Percentiles rank a stretch among this genome's conserved stretches.
These are phyloP conservation scores for Natrix natrix DNA, from an alignment of 2,797 vertebrate genomes.

Conservation along the genomic window DNA sequence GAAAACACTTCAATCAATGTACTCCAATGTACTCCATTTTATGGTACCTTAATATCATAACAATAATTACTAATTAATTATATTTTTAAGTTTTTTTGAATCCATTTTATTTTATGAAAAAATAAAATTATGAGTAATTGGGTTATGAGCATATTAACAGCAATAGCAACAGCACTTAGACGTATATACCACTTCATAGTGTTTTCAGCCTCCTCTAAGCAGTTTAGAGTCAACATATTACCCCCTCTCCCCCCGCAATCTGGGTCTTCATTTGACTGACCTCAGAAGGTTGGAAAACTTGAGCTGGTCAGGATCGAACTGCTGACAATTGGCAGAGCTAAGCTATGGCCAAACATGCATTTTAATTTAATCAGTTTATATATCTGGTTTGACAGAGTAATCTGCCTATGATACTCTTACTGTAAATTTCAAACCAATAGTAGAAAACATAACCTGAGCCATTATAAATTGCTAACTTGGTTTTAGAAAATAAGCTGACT, in stretches of 20 bases:
- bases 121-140: not conserved
- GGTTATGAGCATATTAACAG: not conserved
- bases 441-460: not conserved
- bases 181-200: too few species aligned
- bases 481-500: not conserved
- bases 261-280: too few species aligned
- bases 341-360: not conserved
- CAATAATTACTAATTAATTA: not conserved
- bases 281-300: too few species aligned
- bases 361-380: not conserved
- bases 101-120: not conserved
- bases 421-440: not conserved
- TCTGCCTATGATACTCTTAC: not conserved
- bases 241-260: too few species aligned
- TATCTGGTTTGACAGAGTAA: not conserved
- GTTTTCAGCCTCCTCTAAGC: too few species aligned
- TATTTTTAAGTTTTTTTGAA: not conserved
- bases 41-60: not conserved
- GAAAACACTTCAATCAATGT: not conserved
- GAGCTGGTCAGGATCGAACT: too few species aligned
- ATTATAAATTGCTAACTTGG: not conserved
- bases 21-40: not conserved
- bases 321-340: too few species aligned
- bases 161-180: too few species aligned
- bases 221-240: too few species aligned